Percentiles rank a stretch among this genome's conserved stretches.
phyloP scores from a whole-genome alignment of 1,140 invertebrate genomes.

The Neotoxoptera formosana region DNA sequence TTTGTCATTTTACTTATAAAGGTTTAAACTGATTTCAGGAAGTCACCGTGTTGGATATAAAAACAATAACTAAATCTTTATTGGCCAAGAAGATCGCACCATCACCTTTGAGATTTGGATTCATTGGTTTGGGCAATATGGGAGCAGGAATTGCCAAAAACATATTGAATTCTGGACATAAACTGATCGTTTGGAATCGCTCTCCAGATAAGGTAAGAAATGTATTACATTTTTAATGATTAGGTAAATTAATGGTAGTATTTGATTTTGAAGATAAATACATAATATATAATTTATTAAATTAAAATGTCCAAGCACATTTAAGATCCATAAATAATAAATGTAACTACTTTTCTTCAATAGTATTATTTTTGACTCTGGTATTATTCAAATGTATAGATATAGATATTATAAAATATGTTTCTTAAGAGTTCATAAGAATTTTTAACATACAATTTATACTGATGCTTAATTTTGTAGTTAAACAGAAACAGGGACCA shows the following conservation, averaged over 20 bases:
- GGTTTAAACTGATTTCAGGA: conserved; percentile 66
- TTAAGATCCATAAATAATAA: background rate
- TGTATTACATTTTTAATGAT: background rate
- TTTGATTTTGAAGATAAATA: background rate
- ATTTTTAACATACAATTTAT: too few relatives aligned
- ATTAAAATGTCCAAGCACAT: background rate
- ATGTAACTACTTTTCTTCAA: too few relatives aligned
- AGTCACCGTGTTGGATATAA: conserved; percentile 76
- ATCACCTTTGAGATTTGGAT: conserved; percentile 89
- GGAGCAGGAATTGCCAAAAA: conserved; percentile 96
- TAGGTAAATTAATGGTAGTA: background rate
- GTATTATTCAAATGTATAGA: too few relatives aligned
- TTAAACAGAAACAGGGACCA: too few relatives aligned
- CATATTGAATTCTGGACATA: conserved; percentile 91
- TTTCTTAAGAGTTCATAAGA: background rate
- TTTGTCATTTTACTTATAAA: background rate
- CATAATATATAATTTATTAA: too few relatives aligned
- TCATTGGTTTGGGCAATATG: conserved; percentile 95
- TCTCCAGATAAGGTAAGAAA: conserved; percentile 83
- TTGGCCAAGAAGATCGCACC: conserved; percentile 88
- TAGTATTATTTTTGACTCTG: background rate
- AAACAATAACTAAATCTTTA: conserved; percentile 77
- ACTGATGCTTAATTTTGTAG: too few relatives aligned
- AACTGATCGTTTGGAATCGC: conserved; percentile 93
- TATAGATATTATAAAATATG: background rate